These are phyloP conservation scores for rabbit (Oryctolagus cuniculus) DNA, from an alignment of 2,113 vertebrate species.

Conservation along the genomic window DNA sequence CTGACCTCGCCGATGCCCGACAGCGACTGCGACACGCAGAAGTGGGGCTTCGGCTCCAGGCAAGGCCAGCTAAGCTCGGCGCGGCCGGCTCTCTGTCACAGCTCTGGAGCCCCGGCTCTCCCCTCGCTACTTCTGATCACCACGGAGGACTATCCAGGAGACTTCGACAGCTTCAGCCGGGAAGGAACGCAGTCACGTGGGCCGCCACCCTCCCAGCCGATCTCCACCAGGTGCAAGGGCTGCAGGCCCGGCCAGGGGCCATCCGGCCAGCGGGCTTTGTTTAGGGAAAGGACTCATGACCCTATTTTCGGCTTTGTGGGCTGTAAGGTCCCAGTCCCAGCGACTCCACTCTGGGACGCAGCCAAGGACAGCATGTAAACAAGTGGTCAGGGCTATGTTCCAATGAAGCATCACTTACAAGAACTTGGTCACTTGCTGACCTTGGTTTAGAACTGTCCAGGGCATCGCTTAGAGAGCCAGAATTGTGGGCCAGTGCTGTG, in stretches of 20 bases:
- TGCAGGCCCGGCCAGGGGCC: neutral
- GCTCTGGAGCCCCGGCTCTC: neutral
- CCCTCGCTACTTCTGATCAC: neutral
- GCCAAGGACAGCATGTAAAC: neutral
- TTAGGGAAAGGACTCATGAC: neutral
- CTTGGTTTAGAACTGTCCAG: neutral
- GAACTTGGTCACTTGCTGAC: neutral
- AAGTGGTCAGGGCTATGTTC: neutral
- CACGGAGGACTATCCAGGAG: accelerated
- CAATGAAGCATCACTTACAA: neutral
- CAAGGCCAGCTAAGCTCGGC: neutral
- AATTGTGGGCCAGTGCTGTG: neutral
- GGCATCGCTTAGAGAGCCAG: neutral
- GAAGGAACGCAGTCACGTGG: neutral
- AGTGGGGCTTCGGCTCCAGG: neutral
- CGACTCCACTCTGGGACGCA: neutral
- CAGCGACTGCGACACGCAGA: too few species aligned
- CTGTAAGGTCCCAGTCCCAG: neutral
- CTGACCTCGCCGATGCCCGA: too few species aligned
- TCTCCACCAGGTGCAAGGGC: too few species aligned
- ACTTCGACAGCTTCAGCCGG: neutral
- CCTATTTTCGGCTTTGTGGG: neutral
- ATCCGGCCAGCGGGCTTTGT: neutral
- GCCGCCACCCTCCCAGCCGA: neutral
- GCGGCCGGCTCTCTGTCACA: neutral